These are phyloP conservation scores for Prionace glauca DNA, from an alignment of 2,797 vertebrate species.

Conservation along the genomic window DNA sequence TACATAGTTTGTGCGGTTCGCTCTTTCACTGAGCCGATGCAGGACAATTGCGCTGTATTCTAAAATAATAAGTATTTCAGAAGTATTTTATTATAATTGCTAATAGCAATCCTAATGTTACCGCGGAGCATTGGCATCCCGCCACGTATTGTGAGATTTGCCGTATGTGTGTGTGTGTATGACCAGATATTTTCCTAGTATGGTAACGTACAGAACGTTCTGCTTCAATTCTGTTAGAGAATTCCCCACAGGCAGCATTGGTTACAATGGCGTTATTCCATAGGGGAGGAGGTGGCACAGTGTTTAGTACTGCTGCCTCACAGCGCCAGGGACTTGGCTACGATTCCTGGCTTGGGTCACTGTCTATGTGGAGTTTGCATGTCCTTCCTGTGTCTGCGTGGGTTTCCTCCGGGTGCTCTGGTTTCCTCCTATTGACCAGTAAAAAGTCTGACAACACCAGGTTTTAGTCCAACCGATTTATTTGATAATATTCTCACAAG, in stretches of 20 bases:
- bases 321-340: too few relatives aligned
- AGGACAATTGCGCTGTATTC: not conserved
- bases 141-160: not conserved
- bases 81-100: not conserved
- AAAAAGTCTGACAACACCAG: too few relatives aligned
- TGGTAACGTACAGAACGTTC: not conserved
- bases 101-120: not conserved
- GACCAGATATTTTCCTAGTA: not conserved
- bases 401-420: too few relatives aligned
- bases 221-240: not conserved
- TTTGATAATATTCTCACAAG: too few relatives aligned
- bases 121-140: not conserved
- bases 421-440: too few relatives aligned
- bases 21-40: not conserved
- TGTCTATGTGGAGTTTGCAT: too few relatives aligned
- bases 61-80: not conserved
- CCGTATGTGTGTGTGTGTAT: not conserved
- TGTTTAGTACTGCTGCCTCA: too few relatives aligned
- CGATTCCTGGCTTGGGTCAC: too few relatives aligned
- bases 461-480: too few relatives aligned
- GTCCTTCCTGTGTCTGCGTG: too few relatives aligned
- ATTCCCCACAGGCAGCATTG: not conserved
- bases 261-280: not conserved
- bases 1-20: not conserved
- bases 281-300: too few relatives aligned